phyloP scores from a whole-genome alignment of 2,113 vertebrate genomes.

The Eptesicus fuscus region DNA sequence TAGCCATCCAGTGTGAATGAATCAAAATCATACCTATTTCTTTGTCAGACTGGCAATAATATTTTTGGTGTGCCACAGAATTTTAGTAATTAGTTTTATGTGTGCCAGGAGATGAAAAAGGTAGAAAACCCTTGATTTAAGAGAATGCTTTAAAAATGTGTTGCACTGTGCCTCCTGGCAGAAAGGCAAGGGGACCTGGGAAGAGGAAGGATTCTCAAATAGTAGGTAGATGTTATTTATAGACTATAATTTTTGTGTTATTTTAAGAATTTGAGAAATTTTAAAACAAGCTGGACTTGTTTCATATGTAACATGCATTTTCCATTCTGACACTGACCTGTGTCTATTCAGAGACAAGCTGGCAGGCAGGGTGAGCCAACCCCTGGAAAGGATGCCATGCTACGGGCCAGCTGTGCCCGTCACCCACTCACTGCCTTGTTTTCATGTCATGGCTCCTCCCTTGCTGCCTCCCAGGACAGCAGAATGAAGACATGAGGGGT shows the following conservation, averaged over 20 bases:
- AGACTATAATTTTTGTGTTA: not conserved
- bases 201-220: not conserved
- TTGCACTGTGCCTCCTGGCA: not conserved
- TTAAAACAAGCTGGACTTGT: not conserved
- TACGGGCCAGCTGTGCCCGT: accelerated
- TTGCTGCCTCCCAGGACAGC: not conserved
- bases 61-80: not conserved
- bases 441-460: not conserved
- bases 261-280: not conserved
- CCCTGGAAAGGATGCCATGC: accelerated
- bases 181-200: not conserved
- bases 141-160: not conserved
- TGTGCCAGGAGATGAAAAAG: not conserved
- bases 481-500: not conserved
- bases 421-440: not conserved
- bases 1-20: too few relatives aligned
- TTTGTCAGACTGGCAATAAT: not conserved
- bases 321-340: not conserved
- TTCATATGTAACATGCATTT: not conserved
- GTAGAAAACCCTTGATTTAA: not conserved
- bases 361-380: not conserved
- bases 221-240: not conserved
- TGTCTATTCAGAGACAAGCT: not conserved
- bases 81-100: not conserved
- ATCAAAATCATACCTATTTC: not conserved